Evolutionary conservation across 1,140 invertebrate species (phyloP), one percentile per base, ranked within the genome.

Genomic region (Brachionus manjavacas): DNA sequence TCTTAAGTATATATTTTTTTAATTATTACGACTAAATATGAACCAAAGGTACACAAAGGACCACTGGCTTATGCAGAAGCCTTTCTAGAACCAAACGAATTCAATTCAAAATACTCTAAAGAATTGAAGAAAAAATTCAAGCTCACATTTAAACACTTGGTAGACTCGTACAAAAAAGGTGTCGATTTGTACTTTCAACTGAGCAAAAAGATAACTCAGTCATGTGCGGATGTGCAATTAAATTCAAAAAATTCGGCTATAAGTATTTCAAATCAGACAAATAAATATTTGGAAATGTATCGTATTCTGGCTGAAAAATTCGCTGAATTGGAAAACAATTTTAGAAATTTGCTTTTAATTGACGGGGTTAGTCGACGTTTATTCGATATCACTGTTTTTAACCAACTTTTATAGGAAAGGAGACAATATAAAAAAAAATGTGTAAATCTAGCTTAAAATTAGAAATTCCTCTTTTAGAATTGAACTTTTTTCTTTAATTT

Each of bases 41-140:
- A 14, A 7, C n/a, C n/a, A 6, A 12, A 68, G 66, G 66, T 81
- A 39, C 79, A 81, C 41, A 81, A 81, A 35, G 96, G 96, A 35
- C 96, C 96, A 1, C 89, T 97, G 66, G 95, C 95, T 3, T 97
- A 97, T 89, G 95, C 95, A 1, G 92, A 93, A 86, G 95, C 94
- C 4, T 97, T 97, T 90, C 90, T 97, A 1, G 93, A 94, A 88
- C 86, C 86, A 35, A 85, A 85, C 76, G 74, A 55, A 28, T 20
- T 86, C 92, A 68, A 81, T 64, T 28, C 52, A 23, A 64, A 41
- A 41, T 81, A 81, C 25, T 81, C 79, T 6, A 81, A 81, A 46
- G 79, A 81, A 12, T 16, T 81, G 7, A 81, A 81, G 31, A 81
- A 81, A 64, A 81, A 81, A 16, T 81, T 81, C 41, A 81, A 81